Evolutionary conservation across 2,113 vertebrate species (phyloP).

Genomic region (Nesogale talazaci): DNA sequence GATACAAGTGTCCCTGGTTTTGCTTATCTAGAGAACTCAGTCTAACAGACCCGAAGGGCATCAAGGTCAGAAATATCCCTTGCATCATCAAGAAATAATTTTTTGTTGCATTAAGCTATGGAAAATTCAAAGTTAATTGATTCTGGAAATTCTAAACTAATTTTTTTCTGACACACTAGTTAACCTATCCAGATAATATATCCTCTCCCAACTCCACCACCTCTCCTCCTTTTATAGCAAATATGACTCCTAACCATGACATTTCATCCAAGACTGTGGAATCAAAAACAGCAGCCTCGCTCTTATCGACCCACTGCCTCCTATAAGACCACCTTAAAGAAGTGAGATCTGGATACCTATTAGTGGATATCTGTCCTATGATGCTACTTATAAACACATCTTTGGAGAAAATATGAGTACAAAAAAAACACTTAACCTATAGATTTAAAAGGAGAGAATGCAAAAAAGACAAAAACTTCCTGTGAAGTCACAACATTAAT

Average conservation of each 20-base stretch:
- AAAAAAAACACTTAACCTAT: background rate
- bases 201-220: background rate
- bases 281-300: too few species aligned
- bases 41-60: background rate
- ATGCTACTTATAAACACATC: background rate
- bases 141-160: too few species aligned
- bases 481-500: background rate
- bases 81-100: slow-evolving; percentile 5
- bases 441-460: background rate
- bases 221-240: background rate
- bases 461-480: background rate
- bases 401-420: background rate
- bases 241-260: background rate
- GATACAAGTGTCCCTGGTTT: too few species aligned
- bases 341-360: background rate
- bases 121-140: background rate
- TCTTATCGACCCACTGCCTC: background rate
- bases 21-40: too few species aligned
- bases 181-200: background rate
- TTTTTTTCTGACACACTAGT: background rate
- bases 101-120: background rate
- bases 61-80: background rate
- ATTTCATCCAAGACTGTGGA: background rate
- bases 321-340: background rate
- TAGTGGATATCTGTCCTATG: background rate